Percentiles rank a stretch among this genome's conserved stretches.
Conservation (phyloP, 64 coral and sea anemone genomes). For the Dendrophyllia cribrosa region DNA sequence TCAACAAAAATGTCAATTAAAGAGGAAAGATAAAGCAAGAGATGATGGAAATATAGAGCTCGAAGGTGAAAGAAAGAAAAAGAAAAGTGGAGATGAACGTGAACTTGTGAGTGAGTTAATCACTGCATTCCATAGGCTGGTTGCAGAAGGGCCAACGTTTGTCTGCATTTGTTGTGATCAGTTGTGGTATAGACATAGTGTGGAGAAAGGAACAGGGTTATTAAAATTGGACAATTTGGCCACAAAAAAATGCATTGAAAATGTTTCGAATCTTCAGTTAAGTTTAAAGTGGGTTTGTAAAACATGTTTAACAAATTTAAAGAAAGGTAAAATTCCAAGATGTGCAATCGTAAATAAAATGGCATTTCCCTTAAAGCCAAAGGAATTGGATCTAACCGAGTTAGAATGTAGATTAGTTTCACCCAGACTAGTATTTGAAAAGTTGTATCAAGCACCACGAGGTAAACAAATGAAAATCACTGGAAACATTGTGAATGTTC, state of each 20-base stretch:
- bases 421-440: slow-evolving; percentile 29
- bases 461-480: slow-evolving; percentile 33
- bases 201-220: neutral
- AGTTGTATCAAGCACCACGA: slow-evolving; percentile 10
- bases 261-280: neutral
- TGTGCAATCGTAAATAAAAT: slow-evolving; percentile 16
- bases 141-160: slow-evolving; percentile 7
- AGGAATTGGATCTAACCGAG: neutral
- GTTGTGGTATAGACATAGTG: slow-evolving; percentile 31
- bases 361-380: neutral
- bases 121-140: neutral
- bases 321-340: neutral
- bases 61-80: no score
- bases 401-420: slow-evolving; percentile 31
- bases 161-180: slow-evolving; percentile 33
- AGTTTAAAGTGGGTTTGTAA: neutral
- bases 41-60: no score
- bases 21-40: no score
- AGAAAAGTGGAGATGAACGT: no score
- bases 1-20: no score
- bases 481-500: slow-evolving; percentile 46
- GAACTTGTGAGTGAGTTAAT: no score
- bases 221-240: neutral
- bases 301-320: neutral
- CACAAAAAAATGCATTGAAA: neutral